phyloP scores from a whole-genome alignment of 1,140 invertebrate species.

The Drosophila sturtevanti region DNA sequence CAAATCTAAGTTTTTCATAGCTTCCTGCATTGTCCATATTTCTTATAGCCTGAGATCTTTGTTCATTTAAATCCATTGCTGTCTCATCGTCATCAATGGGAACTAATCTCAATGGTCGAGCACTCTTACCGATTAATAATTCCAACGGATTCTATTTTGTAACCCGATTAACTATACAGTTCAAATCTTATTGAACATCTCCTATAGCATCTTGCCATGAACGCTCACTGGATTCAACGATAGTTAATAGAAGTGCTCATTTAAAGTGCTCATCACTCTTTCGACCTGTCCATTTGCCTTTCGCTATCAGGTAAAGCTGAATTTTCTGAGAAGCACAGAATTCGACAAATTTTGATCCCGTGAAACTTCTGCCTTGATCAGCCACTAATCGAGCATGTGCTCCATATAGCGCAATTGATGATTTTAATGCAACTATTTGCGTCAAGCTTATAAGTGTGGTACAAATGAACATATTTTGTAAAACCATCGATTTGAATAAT shows the following conservation, averaged over 20 bases:
- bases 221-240: constrained; percentile 23
- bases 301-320: constrained; percentile 9
- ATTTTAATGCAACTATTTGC: constrained; percentile 9
- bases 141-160: no score
- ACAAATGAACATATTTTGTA: neutral
- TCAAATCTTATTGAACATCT: neutral
- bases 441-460: neutral
- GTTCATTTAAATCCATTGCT: no score
- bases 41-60: no score
- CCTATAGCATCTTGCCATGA: constrained; percentile 63
- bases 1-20: no score
- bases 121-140: no score
- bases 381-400: constrained; percentile 56
- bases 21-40: no score
- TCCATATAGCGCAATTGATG: constrained; percentile 9
- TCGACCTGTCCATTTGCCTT: constrained; percentile 56
- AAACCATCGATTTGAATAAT: neutral
- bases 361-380: constrained; percentile 54
- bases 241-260: constrained; percentile 6
- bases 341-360: no score
- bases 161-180: no score
- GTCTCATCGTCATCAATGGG: no score
- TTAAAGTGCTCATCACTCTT: constrained; percentile 62
- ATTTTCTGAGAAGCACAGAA: constrained; percentile 45
- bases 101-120: no score